These are phyloP conservation scores for Mustela nigripes DNA, from an alignment of 2,113 vertebrate genomes.

Conservation along the genomic window DNA sequence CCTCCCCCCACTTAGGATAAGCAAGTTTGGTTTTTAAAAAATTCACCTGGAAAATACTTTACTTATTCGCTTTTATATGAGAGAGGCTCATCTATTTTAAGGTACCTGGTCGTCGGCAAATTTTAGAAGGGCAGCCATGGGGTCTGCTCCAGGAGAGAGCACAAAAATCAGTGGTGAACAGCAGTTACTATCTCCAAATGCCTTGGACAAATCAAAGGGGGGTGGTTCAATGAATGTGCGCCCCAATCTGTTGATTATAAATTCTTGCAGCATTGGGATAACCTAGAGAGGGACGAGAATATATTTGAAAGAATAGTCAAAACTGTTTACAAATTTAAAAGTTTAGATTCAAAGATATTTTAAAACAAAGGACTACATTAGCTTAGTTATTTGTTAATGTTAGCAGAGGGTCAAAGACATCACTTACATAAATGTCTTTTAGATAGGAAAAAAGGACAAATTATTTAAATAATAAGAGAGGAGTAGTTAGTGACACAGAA, in stretches of 20 bases:
- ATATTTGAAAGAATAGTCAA: background rate
- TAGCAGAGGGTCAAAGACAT: background rate
- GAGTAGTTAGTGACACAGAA: background rate
- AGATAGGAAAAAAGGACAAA: background rate
- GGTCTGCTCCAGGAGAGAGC: conserved; percentile 92
- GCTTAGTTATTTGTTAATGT: background rate
- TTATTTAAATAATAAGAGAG: background rate
- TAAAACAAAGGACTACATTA: background rate
- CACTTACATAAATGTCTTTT: background rate
- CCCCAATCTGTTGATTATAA: conserved; percentile 89
- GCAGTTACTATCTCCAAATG: conserved; percentile 93
- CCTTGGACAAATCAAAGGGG: conserved; percentile 92
- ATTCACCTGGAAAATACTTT: background rate
- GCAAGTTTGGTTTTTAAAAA: background rate
- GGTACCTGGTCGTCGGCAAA: conserved; percentile 93
- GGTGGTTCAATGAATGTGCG: conserved; percentile 92
- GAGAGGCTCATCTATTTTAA: background rate
- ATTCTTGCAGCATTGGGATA: conserved; percentile 93
- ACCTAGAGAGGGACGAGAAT: conserved; percentile 83
- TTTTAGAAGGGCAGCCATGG: conserved; percentile 93
- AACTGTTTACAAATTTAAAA: background rate
- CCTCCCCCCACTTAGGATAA: background rate
- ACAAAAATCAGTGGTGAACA: conserved; percentile 92
- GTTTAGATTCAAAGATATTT: background rate
- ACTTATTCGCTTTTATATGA: background rate